Conservation (phyloP, 2,797 vertebrate species). For the Myioborus melanocephalus region DNA sequence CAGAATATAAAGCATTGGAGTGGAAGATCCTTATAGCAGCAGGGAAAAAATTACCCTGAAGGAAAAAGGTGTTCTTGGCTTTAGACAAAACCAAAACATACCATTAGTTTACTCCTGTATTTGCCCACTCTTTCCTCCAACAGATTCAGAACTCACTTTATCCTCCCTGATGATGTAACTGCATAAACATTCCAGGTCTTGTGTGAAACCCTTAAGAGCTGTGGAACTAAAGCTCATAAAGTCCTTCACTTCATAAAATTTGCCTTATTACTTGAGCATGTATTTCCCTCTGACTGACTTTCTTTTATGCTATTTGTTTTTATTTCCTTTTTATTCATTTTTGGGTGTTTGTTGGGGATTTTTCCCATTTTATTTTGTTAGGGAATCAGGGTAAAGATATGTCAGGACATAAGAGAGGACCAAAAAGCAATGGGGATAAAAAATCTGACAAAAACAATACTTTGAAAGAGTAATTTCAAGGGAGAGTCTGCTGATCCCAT, state of each 20-base stretch:
- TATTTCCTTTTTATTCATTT: neutral
- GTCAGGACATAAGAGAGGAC: neutral
- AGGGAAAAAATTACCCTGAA: slow-evolving; percentile 22
- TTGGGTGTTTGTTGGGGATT: neutral
- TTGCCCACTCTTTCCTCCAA: neutral
- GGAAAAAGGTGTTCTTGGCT: neutral
- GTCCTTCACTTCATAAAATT: neutral
- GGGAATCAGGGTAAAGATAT: neutral
- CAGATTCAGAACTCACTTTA: neutral
- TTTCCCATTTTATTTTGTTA: neutral
- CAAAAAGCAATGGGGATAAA: neutral
- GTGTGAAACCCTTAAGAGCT: neutral
- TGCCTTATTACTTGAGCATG: neutral
- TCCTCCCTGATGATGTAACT: neutral
- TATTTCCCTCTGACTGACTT: neutral
- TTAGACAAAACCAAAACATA: slow-evolving; percentile 20
- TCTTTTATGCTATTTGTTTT: neutral
- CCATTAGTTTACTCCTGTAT: neutral
- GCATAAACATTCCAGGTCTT: neutral
- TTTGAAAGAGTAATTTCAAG: neutral
- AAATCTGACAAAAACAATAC: neutral
- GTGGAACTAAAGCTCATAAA: neutral
- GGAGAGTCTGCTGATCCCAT: neutral
- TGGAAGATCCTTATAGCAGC: neutral
- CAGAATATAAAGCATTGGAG: neutral